Percentiles rank a stretch among this genome's conserved stretches.
Conservation (phyloP, 2,888 invertebrate genomes). For the Zhengitettix transpicula region DNA sequence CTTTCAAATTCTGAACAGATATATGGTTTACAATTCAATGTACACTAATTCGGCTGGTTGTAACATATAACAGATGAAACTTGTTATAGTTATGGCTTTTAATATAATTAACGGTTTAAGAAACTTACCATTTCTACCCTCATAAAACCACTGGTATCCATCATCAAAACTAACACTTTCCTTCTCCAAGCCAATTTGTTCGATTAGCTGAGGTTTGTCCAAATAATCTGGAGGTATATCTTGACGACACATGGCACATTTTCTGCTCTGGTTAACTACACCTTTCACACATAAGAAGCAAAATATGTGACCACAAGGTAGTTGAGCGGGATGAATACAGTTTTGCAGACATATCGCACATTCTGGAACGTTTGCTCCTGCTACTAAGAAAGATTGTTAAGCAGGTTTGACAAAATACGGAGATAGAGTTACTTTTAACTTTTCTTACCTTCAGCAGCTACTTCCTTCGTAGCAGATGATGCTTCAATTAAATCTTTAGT, state of each 20-base stretch:
- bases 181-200: slow-evolving; percentile 18
- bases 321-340: slow-evolving; percentile 77
- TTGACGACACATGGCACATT: slow-evolving; percentile 85
- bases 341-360: slow-evolving; percentile 87
- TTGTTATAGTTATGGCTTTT: too few relatives aligned
- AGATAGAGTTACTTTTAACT: too few relatives aligned
- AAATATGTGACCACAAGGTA: slow-evolving; percentile 91
- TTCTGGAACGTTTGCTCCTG: slow-evolving; percentile 30
- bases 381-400: too few relatives aligned
- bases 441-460: too few relatives aligned
- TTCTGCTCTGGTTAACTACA: slow-evolving; percentile 66
- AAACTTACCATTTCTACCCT: slow-evolving; percentile 71
- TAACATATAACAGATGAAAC: too few relatives aligned
- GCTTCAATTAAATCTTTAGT: too few relatives aligned
- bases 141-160: slow-evolving; percentile 88
- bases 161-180: slow-evolving; percentile 32
- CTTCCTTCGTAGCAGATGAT: too few relatives aligned
- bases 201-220: slow-evolving; percentile 63
- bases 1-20: too few relatives aligned
- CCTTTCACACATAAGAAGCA: slow-evolving; percentile 94
- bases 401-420: too few relatives aligned
- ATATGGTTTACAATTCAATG: too few relatives aligned
- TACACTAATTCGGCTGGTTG: too few relatives aligned
- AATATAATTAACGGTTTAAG: not conserved
- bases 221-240: slow-evolving; percentile 79